These are phyloP conservation scores for Pollenia griseotomentosa DNA, from an alignment of 2,888 invertebrate genomes.

Conservation along the genomic window DNA sequence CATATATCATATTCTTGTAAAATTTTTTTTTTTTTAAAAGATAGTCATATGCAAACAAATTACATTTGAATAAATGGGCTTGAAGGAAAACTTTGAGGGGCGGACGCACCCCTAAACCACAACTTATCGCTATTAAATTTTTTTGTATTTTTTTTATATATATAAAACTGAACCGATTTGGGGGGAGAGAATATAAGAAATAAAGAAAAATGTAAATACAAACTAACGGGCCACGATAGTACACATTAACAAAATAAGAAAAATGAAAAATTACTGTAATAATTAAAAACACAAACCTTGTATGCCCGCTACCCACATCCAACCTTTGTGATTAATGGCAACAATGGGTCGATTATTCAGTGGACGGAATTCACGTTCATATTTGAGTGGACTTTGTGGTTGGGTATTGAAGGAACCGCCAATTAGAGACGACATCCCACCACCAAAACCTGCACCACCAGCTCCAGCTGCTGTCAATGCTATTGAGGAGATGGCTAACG, in stretches of 20 bases:
- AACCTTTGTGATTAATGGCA: slow-evolving; percentile 89
- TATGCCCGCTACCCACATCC: slow-evolving; percentile 93
- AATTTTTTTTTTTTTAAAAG: too few relatives aligned
- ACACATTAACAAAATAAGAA: not conserved
- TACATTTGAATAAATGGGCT: too few relatives aligned
- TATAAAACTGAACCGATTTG: too few relatives aligned
- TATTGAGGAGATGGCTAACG: slow-evolving; percentile 81
- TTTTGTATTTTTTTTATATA: too few relatives aligned
- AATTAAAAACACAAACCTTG: slow-evolving; percentile 84
- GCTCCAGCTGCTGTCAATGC: slow-evolving; percentile 77
- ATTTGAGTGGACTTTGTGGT: slow-evolving; percentile 84
- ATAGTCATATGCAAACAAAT: too few relatives aligned
- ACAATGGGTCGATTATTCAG: slow-evolving; percentile 87
- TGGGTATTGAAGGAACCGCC: slow-evolving; percentile 75
- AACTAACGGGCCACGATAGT: too few relatives aligned
- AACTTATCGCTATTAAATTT: too few relatives aligned
- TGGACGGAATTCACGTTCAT: slow-evolving; percentile 86
- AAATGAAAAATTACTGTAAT: not conserved
- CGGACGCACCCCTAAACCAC: too few relatives aligned
- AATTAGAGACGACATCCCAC: slow-evolving; percentile 60
- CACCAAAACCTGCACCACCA: slow-evolving; percentile 70
- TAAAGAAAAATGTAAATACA: too few relatives aligned
- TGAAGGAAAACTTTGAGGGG: too few relatives aligned
- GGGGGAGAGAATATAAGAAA: too few relatives aligned
- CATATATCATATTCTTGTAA: too few relatives aligned